These are phyloP conservation scores for Amorpha juglandis DNA, from an alignment of 2,888 invertebrate genomes.

Conservation along the genomic window DNA sequence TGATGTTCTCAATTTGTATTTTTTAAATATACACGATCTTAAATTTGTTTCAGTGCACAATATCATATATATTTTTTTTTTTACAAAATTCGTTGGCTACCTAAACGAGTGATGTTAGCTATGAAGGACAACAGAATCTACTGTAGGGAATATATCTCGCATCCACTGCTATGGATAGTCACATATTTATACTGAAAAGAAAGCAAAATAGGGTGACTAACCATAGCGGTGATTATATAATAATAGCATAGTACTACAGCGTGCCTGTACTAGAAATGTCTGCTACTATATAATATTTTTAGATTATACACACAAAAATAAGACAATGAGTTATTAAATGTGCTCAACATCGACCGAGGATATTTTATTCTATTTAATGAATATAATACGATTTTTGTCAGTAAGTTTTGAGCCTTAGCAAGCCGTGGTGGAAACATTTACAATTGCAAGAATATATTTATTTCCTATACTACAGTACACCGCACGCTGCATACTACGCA, in stretches of 20 bases:
- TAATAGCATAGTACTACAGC: constrained; percentile 6
- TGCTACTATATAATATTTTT: constrained; percentile 1
- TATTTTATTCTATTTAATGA: not conserved
- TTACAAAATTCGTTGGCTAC: constrained; percentile 82
- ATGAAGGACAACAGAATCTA: constrained; percentile 70
- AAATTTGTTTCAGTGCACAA: constrained; percentile 80
- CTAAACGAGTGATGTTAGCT: constrained; percentile 75
- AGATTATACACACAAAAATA: constrained; percentile 7
- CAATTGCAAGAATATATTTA: not conserved
- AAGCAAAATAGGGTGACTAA: not conserved
- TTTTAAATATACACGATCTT: constrained; percentile 70
- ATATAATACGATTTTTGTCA: not conserved
- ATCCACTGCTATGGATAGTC: constrained; percentile 45
- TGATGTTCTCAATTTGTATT: constrained; percentile 57
- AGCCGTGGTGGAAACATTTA: not conserved
- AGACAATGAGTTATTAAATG: not conserved
- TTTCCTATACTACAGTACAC: not conserved
- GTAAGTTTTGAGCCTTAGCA: not conserved
- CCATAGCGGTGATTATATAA: constrained; percentile 8
- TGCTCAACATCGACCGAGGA: constrained; percentile 9
- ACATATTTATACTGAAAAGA: constrained; percentile 1
- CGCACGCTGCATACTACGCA: not conserved
- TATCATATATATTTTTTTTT: constrained; percentile 63
- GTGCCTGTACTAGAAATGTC: not conserved
- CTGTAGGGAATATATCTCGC: constrained; percentile 70